Evolutionary conservation across 1,140 invertebrate genomes (phyloP), one percentile per base, ranked within the genome.

Genomic region (Cydia strobilella): DNA sequence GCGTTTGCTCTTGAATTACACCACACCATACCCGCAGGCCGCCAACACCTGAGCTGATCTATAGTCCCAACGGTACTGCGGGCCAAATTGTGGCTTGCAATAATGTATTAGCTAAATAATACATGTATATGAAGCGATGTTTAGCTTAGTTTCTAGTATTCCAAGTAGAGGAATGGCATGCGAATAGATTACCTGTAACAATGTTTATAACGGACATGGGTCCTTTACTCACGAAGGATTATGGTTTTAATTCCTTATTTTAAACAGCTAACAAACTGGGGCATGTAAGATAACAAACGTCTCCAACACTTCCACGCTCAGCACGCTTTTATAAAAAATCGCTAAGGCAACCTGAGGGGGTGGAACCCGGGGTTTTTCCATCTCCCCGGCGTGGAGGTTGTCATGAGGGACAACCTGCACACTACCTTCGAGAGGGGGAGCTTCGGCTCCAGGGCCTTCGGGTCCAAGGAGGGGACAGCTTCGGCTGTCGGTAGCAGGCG

Each of bases 81-180:
- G 83, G 82, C 87, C 89, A 89, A 92, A 92, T 90, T 90, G 86
- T 90, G 86, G 89, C 79, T 84, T 88, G 86, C 84, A 81, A 79
- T 80, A 87, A 82, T 86, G 80, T 85, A 85, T 81, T 83, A 84
- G 73, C 82, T 74, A 82, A 81, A 82, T 82, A 81, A 84, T 78
- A 82, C 79, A 77, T 78, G 75, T 77, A 80, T 73, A 75, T 69
- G 31, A 31, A 69, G 65, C 31, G 31, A 69, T 69, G 31, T 69
- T 69, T 69, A 35, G 65, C 65, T 69, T 35, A 69, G 65, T 69
- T 69, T 69, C 35, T 35, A 69, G 65, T 23, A 69, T 69, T 69
- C 9, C 15, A 15, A 35, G 15, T 59, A 9, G 54, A n/a, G 15
- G 65, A 69, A 69, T 69, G 65, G 27, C 27, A 6, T 35, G 25